phyloP scores from a whole-genome alignment of 2,888 invertebrate species.

The Nudaria mundana region DNA sequence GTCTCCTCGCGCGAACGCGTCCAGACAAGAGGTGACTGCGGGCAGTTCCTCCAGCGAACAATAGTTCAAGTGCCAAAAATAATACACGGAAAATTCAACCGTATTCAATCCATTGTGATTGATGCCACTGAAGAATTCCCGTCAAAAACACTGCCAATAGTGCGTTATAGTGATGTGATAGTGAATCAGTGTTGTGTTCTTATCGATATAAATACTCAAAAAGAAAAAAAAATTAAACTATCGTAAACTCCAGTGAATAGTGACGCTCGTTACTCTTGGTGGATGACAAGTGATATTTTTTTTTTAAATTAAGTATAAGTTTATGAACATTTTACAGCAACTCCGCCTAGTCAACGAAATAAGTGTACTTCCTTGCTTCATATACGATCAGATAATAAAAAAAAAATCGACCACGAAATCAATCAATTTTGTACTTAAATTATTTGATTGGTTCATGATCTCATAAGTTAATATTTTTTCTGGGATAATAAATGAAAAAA shows the following conservation, averaged over 20 bases:
- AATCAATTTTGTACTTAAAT: conserved; percentile 30
- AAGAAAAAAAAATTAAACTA: conserved; percentile 39
- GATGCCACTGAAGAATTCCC: conserved; percentile 1
- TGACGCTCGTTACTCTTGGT: conserved; percentile 39
- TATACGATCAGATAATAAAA: conserved; percentile 15
- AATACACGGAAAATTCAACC: background rate
- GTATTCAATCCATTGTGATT: too few species aligned
- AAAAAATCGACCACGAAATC: conserved; percentile 16
- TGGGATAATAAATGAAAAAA: conserved; percentile 18
- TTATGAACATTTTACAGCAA: conserved; percentile 46
- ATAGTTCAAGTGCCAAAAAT: conserved; percentile 13
- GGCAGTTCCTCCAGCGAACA: conserved; percentile 36
- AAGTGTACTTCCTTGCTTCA: conserved; percentile 41
- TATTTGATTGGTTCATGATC: conserved; percentile 66
- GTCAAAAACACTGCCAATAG: background rate
- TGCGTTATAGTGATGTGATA: conserved; percentile 14
- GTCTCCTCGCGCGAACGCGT: conserved; percentile 37
- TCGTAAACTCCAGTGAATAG: conserved; percentile 65
- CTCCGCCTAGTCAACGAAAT: conserved; percentile 75
- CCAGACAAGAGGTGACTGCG: conserved; percentile 40
- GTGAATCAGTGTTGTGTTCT: conserved; percentile 67
- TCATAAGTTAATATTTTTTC: conserved; percentile 51
- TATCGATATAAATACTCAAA: conserved; percentile 65
- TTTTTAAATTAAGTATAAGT: conserved; percentile 34
- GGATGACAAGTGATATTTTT: conserved; percentile 74